phyloP scores from a whole-genome alignment of 2,888 invertebrate genomes.

The Tetragnatha montana region DNA sequence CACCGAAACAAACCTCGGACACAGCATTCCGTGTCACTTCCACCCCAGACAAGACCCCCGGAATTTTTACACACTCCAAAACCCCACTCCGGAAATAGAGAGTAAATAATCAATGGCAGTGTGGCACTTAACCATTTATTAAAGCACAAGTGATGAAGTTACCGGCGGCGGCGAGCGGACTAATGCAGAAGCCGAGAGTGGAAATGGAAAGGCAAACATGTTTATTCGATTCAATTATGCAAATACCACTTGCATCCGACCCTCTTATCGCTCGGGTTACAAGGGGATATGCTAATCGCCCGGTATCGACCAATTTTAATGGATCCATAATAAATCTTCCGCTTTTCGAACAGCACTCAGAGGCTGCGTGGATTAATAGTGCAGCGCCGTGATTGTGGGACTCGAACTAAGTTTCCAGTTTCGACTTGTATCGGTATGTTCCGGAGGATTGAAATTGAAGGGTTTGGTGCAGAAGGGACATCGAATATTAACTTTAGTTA shows the following conservation, averaged over 20 bases:
- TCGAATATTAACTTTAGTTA: too few relatives aligned
- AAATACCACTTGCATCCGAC: constrained; percentile 21
- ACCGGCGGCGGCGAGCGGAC: constrained; percentile 10
- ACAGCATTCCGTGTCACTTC: too few relatives aligned
- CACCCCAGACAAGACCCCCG: not conserved
- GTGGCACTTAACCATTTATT: constrained; percentile 33
- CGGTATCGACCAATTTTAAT: constrained; percentile 46
- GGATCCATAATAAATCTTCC: constrained; percentile 52
- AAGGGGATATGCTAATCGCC: not conserved
- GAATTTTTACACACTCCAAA: not conserved
- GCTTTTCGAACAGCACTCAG: constrained; percentile 21
- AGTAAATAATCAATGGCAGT: constrained; percentile 17
- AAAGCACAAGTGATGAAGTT: constrained; percentile 40
- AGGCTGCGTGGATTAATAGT: constrained; percentile 43
- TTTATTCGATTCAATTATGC: constrained; percentile 53
- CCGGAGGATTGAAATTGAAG: too few relatives aligned
- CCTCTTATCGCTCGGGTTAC: constrained; percentile 3
- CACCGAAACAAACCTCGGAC: too few relatives aligned
- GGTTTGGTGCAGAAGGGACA: too few relatives aligned
- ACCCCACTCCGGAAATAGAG: too few relatives aligned
- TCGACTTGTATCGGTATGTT: too few relatives aligned
- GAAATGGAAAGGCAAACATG: constrained; percentile 32
- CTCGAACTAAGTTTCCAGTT: too few relatives aligned
- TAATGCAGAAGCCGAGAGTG: not conserved
- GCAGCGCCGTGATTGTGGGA: not conserved